Evolutionary conservation across 2,113 vertebrate species (phyloP), one percentile per base, ranked within the genome.

Genomic region (Proteles cristata): DNA sequence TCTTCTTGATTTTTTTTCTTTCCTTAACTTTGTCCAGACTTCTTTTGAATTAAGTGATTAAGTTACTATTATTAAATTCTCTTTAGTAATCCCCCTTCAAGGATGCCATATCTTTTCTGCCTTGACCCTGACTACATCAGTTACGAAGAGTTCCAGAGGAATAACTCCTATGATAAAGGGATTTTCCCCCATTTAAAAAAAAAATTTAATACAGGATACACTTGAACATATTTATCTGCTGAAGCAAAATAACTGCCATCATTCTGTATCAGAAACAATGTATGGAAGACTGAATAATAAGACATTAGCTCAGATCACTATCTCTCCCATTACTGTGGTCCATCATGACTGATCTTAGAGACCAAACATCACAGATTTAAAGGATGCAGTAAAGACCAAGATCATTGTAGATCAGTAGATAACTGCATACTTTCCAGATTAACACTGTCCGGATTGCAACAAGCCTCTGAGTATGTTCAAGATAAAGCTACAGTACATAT

Each of bases 391-490:
- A 61, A 84, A 35, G 39, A 88, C 45, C 77, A n/a, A 82, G 39
- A 79, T 95, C 93, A 96, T 31, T 28, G 15, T 10, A 96, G 93
- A 96, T 92, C 79, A 92, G 87, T 50, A 92, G 83, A 95, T 84
- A 82, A 63, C 35, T 69, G 33, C 93, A 93, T 95, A 80, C 68
- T 96, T 97, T 76, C 25, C 92, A 93, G 79, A 95, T 97, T 96
- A 97, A 95, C 89, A 94, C 87, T 90, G 68, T 96, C 96, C 97
- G 58, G 43, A 97, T 90, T 97, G 94, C 89, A 93, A 39, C 6
- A 25, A 65, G 84, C 88, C 90, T 61, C 76, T 88, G 87, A 94
- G 81, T 83, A 19, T n/a, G n/a, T 92, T 97, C 55, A 94, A 93
- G 93, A 97, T 96, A 96, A 94, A 97, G 50, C 94, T 93, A 74